Conservation (phyloP, 2,113 vertebrate genomes). For the Cryptomyrus ogoouensis region DNA sequence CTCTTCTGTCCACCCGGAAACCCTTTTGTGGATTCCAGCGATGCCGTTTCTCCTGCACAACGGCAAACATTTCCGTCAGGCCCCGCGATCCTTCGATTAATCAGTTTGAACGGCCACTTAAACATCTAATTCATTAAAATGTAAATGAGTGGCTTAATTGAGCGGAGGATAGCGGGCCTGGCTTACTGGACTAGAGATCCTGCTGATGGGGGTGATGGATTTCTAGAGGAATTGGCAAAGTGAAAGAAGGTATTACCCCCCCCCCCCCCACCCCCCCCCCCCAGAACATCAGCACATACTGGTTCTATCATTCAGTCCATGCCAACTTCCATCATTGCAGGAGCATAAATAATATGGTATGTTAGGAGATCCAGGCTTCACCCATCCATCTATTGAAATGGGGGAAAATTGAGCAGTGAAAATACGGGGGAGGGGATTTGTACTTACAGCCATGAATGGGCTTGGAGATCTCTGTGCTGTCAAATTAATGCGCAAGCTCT, state of each 20-base stretch:
- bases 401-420: neutral
- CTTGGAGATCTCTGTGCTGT: neutral
- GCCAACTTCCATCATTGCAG: neutral
- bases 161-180: neutral
- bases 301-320: neutral
- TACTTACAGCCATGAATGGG: neutral
- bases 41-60: neutral
- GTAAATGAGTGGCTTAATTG: conserved; percentile 34
- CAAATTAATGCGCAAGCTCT: neutral
- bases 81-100: neutral
- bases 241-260: neutral
- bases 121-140: conserved; percentile 37
- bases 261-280: too few species aligned
- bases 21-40: neutral
- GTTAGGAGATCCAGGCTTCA: neutral
- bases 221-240: neutral
- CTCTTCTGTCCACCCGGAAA: neutral
- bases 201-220: neutral
- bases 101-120: conserved; percentile 22
- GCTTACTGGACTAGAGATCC: neutral
- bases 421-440: neutral
- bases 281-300: neutral
- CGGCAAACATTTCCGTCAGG: neutral
- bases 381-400: neutral
- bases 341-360: neutral